These are phyloP conservation scores for Rotaria sp. DNA, from an alignment of 2,888 invertebrate genomes.

Conservation along the genomic window DNA sequence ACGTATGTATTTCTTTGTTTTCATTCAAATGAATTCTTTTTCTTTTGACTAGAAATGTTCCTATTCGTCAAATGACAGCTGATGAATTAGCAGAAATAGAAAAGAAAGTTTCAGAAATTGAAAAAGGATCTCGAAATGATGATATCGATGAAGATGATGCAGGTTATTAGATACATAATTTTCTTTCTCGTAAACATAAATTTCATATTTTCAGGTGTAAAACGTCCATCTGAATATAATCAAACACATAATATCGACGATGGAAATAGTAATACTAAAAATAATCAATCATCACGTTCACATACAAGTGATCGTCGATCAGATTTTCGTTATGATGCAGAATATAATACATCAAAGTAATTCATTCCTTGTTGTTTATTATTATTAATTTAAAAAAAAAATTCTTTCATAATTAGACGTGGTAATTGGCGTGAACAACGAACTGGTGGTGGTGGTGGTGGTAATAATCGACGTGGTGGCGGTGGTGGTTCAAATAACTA, in stretches of 20 bases:
- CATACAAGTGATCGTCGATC: not conserved
- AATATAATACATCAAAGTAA: not conserved
- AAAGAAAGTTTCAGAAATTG: not conserved
- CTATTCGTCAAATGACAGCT: not conserved
- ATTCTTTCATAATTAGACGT: not conserved
- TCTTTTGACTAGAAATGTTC: not conserved
- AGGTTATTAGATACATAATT: not conserved
- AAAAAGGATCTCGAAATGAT: not conserved
- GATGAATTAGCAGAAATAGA: not conserved
- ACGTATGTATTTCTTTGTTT: not conserved
- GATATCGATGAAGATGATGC: constrained; percentile 10
- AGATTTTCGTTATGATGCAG: not conserved
- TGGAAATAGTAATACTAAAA: not conserved
- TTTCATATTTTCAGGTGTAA: not conserved
- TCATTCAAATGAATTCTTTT: no score
- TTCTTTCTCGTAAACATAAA: not conserved
- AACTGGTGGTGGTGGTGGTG: not conserved
- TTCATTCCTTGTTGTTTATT: not conserved
- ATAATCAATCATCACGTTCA: not conserved
- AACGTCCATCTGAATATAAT: not conserved
- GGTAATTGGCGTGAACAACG: constrained; percentile 6
- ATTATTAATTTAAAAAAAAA: no score
- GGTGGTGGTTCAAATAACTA: not conserved
- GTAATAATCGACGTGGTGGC: not conserved
- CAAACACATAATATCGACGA: not conserved